These are phyloP conservation scores for Poliocrania exsul DNA, from an alignment of 2,797 vertebrate species.

Conservation along the genomic window DNA sequence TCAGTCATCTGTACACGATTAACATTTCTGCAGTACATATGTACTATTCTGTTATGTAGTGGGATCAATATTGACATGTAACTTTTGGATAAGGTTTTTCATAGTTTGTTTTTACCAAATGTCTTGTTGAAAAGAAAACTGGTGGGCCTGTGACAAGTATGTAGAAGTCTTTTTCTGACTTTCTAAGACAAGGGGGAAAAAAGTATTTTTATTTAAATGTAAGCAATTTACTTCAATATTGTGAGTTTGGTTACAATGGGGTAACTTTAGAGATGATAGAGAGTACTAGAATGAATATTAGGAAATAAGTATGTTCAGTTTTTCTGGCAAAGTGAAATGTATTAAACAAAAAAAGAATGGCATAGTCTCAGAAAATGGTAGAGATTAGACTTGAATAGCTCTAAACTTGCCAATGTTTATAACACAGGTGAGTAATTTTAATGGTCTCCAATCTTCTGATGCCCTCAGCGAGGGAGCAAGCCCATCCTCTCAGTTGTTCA, in stretches of 20 bases:
- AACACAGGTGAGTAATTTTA: neutral
- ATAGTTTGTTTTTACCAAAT: neutral
- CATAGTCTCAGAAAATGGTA: neutral
- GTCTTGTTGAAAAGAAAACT: conserved; percentile 14
- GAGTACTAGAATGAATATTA: neutral
- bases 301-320: neutral
- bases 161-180: neutral
- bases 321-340: neutral
- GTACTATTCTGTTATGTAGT: neutral
- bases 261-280: neutral
- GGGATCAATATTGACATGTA: conserved; percentile 1
- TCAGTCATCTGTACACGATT: neutral
- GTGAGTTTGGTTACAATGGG: neutral
- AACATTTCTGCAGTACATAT: neutral
- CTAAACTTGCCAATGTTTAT: neutral
- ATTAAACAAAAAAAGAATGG: neutral
- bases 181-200: neutral
- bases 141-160: neutral
- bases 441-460: neutral
- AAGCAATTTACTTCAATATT: neutral
- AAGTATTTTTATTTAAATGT: neutral
- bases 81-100: conserved; percentile 11
- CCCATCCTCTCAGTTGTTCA: neutral
- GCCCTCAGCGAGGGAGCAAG: neutral
- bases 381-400: neutral